Percentiles rank a stretch among this genome's conserved stretches.
These are phyloP conservation scores for Platichthys flesus DNA, from an alignment of 2,113 vertebrate species.

Conservation along the genomic window DNA sequence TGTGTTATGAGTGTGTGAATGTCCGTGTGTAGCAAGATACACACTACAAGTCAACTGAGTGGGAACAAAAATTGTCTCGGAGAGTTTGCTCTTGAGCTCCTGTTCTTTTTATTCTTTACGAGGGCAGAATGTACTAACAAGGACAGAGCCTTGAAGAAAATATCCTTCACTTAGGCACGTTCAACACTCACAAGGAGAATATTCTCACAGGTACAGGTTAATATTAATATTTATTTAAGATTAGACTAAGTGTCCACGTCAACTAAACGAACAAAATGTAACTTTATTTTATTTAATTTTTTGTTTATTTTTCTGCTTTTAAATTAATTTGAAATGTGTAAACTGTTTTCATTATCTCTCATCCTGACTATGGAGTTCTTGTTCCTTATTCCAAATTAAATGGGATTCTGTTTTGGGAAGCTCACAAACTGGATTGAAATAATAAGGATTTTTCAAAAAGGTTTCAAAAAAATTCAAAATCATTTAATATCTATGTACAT, in stretches of 20 bases:
- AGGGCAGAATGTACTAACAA: slow-evolving; percentile 18
- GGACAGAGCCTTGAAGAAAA: not conserved
- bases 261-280: no score
- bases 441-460: not conserved
- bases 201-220: not conserved
- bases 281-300: not conserved
- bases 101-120: slow-evolving; percentile 21
- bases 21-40: slow-evolving; percentile 37
- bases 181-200: no score
- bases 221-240: not conserved
- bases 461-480: no score
- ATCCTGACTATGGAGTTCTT: not conserved
- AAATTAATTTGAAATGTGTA: not conserved
- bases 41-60: slow-evolving; percentile 41
- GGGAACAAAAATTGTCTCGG: not conserved
- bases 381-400: not conserved
- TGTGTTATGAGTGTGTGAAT: slow-evolving; percentile 45
- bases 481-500: no score
- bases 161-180: not conserved
- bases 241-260: not conserved
- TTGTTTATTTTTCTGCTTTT: not conserved
- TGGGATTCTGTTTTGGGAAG: not conserved
- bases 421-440: not conserved
- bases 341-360: not conserved
- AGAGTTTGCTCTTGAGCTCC: slow-evolving; percentile 8